Evolutionary conservation across 2,113 vertebrate genomes (phyloP).

Genomic region (Martes martes): DNA sequence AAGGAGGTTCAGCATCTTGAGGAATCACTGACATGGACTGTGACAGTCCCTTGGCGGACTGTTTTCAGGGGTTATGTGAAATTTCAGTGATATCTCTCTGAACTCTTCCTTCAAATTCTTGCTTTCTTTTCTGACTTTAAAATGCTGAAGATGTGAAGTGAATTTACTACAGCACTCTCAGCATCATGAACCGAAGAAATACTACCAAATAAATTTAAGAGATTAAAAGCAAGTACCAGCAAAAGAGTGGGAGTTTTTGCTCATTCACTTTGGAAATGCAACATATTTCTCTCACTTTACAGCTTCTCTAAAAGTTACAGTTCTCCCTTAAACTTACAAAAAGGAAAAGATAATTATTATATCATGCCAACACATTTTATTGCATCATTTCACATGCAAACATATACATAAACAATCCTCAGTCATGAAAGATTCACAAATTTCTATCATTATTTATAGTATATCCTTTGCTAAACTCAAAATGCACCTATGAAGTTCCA

Average conservation of each 20-base stretch:
- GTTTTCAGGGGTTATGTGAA: not conserved
- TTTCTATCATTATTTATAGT: not conserved
- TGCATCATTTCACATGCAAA: not conserved
- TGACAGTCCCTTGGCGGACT: not conserved
- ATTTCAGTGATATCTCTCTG: not conserved
- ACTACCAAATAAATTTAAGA: slow-evolving; percentile 46
- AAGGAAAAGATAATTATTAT: slow-evolving; percentile 1
- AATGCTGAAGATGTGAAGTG: slow-evolving; percentile 27
- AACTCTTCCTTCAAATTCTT: not conserved
- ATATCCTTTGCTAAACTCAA: slow-evolving; percentile 11
- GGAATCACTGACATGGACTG: not conserved
- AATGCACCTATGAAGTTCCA: slow-evolving; percentile 24
- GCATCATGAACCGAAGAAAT: slow-evolving; percentile 5
- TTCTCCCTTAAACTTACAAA: slow-evolving; percentile 41
- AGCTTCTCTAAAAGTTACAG: not conserved
- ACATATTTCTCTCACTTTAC: not conserved
- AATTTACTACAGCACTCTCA: not conserved
- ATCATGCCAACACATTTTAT: slow-evolving; percentile 6
- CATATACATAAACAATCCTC: not conserved
- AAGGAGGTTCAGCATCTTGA: not conserved
- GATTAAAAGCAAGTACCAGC: slow-evolving; percentile 39
- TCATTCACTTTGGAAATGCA: not conserved
- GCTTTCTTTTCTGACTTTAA: not conserved
- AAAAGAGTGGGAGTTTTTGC: not conserved
- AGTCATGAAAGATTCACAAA: not conserved